Evolutionary conservation across 1,140 invertebrate species (phyloP).

Genomic region (Drosophila persimilis): DNA sequence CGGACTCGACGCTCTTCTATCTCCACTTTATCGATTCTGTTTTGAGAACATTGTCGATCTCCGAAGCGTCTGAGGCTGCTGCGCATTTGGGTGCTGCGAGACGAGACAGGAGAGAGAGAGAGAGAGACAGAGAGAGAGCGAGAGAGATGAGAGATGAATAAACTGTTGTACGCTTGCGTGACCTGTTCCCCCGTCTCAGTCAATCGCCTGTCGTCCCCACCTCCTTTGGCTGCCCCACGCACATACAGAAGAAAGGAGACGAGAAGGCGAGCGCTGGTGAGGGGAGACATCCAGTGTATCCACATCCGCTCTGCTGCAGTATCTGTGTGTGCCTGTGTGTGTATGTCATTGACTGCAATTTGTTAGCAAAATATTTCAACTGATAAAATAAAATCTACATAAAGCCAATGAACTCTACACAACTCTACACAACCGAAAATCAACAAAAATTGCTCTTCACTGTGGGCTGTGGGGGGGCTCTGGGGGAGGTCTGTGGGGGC

Average conservation of each 20-base stretch:
- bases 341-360: conserved; percentile 82
- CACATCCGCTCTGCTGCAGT: conserved; percentile 58
- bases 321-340: conserved; percentile 25
- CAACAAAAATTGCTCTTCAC: conserved; percentile 30
- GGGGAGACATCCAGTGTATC: conserved; percentile 1
- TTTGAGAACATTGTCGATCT: conserved; percentile 65
- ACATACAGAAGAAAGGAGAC: conserved; percentile 1
- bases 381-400: conserved; percentile 79
- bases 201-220: conserved; percentile 15
- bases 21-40: conserved; percentile 60
- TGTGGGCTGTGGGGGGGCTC: background rate
- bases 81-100: conserved; percentile 61
- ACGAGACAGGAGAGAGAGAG: background rate
- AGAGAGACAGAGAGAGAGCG: too few relatives aligned
- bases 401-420: conserved; percentile 63
- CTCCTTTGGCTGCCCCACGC: conserved; percentile 34
- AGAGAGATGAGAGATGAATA: conserved; percentile 59
- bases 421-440: conserved; percentile 26
- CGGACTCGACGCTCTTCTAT: conserved; percentile 22
- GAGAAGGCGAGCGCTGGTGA: background rate
- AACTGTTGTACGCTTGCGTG: conserved; percentile 76
- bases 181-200: conserved; percentile 52
- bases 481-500: background rate
- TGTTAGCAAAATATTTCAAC: conserved; percentile 80
- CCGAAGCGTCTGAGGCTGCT: conserved; percentile 44